These are phyloP conservation scores for Tethya wilhelma DNA, from an alignment of 37 sponge, comb jelly and placozoan species.

Conservation along the genomic window DNA sequence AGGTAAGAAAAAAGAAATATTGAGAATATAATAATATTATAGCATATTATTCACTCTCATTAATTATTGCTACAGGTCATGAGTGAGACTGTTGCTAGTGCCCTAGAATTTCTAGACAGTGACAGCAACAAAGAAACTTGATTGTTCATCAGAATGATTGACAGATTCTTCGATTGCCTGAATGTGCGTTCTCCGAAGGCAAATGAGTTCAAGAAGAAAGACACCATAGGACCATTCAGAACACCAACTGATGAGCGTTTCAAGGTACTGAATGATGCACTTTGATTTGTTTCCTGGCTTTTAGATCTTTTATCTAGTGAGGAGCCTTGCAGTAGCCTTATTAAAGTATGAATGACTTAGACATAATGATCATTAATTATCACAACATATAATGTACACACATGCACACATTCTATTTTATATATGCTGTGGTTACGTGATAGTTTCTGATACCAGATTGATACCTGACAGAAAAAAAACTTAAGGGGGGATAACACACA, in stretches of 20 bases:
- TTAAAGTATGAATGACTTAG: too few relatives aligned
- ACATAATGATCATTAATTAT: too few relatives aligned
- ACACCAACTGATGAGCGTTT: background rate
- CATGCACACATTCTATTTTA: too few relatives aligned
- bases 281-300: too few relatives aligned
- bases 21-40: background rate
- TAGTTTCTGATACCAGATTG: too few relatives aligned
- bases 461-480: too few relatives aligned
- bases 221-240: background rate
- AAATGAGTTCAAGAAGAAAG: background rate
- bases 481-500: too few relatives aligned
- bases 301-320: too few relatives aligned
- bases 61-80: background rate
- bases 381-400: too few relatives aligned
- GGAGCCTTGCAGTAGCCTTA: too few relatives aligned
- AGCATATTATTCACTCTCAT: background rate
- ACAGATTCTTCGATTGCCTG: background rate
- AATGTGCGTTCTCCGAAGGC: background rate
- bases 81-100: background rate
- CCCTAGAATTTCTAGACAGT: background rate
- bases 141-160: background rate
- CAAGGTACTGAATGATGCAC: background rate
- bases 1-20: too few relatives aligned
- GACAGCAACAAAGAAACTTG: background rate
- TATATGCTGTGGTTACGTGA: too few relatives aligned